These are phyloP conservation scores for Maniola hyperantus DNA, from an alignment of 2,888 invertebrate genomes.

Conservation along the genomic window DNA sequence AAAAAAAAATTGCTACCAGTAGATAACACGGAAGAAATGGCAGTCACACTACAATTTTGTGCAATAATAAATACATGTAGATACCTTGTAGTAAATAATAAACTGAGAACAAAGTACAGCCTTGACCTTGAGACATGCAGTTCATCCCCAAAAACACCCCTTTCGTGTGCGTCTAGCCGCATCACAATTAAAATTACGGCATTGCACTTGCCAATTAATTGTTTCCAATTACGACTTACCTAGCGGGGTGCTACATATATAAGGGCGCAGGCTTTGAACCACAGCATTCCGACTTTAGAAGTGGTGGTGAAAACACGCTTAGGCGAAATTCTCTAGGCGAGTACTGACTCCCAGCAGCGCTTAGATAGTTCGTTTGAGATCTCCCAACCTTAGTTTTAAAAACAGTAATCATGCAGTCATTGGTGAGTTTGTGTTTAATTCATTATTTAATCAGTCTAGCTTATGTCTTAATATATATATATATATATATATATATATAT, in stretches of 20 bases:
- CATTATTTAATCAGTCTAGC: slow-evolving; percentile 33
- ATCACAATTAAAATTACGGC: slow-evolving; percentile 75
- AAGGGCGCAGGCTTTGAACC: slow-evolving; percentile 63
- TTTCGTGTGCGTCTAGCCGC: slow-evolving; percentile 48
- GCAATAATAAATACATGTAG: slow-evolving; percentile 13
- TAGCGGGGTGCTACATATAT: slow-evolving; percentile 77
- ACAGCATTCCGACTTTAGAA: slow-evolving; percentile 72
- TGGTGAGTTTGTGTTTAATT: slow-evolving; percentile 70
- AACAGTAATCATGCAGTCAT: slow-evolving; percentile 79
- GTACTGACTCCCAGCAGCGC: slow-evolving; percentile 79
- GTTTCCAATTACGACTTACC: slow-evolving; percentile 75
- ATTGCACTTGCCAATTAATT: slow-evolving; percentile 78
- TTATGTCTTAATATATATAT: too few relatives aligned
- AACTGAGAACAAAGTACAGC: background rate
- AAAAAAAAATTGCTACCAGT: slow-evolving; percentile 16
- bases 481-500: too few relatives aligned
- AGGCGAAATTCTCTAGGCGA: slow-evolving; percentile 81
- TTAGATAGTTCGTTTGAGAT: slow-evolving; percentile 82
- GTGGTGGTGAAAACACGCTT: slow-evolving; percentile 73
- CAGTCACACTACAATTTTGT: slow-evolving; percentile 19
- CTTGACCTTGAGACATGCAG: slow-evolving; percentile 12
- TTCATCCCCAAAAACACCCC: slow-evolving; percentile 32
- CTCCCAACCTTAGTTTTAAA: slow-evolving; percentile 68
- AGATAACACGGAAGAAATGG: slow-evolving; percentile 12
- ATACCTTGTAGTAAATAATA: background rate